phyloP scores from a whole-genome alignment of 2,797 vertebrate genomes.

The Synanceia verrucosa region DNA sequence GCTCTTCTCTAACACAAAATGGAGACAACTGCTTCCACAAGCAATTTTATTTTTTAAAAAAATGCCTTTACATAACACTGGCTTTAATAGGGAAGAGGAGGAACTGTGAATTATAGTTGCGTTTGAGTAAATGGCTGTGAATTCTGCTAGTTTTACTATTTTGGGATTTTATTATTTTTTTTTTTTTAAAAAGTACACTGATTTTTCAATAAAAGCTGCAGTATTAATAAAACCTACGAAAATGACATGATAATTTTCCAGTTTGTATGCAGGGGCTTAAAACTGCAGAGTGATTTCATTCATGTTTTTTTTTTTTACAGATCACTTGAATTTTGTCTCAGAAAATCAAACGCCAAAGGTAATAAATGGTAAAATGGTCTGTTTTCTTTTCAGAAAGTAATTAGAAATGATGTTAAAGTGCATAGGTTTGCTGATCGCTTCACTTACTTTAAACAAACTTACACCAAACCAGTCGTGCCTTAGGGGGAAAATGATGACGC shows the following conservation, averaged over 20 bases:
- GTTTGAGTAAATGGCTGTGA: too few species aligned
- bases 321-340: neutral
- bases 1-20: too few species aligned
- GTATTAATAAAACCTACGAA: neutral
- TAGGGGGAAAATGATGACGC: neutral
- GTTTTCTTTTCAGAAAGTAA: neutral
- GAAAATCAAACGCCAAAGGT: neutral
- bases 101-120: too few species aligned
- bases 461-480: neutral
- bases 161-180: neutral
- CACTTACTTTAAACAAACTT: neutral
- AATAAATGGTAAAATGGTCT: neutral
- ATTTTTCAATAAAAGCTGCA: fast-evolving
- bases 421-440: neutral
- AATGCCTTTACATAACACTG: too few species aligned
- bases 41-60: too few species aligned
- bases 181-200: neutral
- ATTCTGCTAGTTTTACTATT: too few species aligned
- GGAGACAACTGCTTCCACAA: too few species aligned
- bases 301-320: neutral
- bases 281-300: neutral
- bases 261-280: neutral
- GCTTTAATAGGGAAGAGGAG: too few species aligned
- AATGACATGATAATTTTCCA: neutral
- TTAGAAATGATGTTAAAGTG: neutral